A percentile compares a stretch with the other conserved stretches of the same genome.
Evolutionary conservation across 2,888 invertebrate species (phyloP).

Genomic region (Eupithecia vulgata): DNA sequence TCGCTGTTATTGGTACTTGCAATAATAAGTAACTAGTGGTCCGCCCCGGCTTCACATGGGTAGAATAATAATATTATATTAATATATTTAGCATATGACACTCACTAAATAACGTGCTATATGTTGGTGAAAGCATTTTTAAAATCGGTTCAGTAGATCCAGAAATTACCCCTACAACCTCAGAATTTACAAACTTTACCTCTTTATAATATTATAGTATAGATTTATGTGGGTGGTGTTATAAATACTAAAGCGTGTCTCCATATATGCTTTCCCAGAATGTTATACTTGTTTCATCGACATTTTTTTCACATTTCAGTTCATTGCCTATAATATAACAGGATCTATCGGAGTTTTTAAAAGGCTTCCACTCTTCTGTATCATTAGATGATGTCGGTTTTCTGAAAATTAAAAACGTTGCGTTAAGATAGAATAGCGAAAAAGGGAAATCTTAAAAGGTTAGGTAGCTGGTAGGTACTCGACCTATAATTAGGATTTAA

Average conservation of each 20-base stretch:
- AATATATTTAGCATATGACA: too few relatives aligned
- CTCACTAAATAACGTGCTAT: too few relatives aligned
- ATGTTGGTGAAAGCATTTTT: too few relatives aligned
- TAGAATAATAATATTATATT: too few relatives aligned
- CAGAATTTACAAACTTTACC: too few relatives aligned
- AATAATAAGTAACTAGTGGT: neutral
- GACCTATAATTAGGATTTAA: neutral
- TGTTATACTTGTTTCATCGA: constrained; percentile 57
- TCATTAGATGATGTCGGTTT: constrained; percentile 62
- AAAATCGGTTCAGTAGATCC: too few relatives aligned
- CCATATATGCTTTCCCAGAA: constrained; percentile 74
- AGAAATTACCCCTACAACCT: too few relatives aligned
- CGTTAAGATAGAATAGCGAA: neutral
- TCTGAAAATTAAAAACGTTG: constrained; percentile 56
- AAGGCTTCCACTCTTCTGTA: constrained; percentile 64
- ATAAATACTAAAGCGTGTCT: neutral
- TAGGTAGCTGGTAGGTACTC: too few relatives aligned
- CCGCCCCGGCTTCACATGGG: too few relatives aligned
- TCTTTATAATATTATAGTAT: too few relatives aligned
- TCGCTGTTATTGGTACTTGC: neutral
- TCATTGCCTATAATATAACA: constrained; percentile 66
- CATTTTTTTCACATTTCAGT: constrained; percentile 56
- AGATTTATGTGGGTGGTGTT: neutral
- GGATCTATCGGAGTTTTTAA: constrained; percentile 59
- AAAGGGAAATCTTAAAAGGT: neutral